Evolutionary conservation across 2,888 invertebrate genomes (phyloP), one percentile per base, ranked within the genome.

Genomic region (Heliconius sara): DNA sequence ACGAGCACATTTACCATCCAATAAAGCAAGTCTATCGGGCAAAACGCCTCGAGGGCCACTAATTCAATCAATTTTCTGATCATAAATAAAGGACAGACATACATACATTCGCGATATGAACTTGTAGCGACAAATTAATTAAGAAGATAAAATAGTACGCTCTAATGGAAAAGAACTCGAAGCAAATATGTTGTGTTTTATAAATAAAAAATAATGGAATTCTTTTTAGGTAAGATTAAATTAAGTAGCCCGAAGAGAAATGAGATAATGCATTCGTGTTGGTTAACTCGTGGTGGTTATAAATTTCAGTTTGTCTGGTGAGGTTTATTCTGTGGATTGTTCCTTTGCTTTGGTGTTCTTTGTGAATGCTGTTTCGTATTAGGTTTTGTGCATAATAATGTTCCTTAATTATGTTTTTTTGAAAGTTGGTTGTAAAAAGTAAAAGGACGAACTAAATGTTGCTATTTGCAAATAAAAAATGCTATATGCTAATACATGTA

Each of bases 61-160:
- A 95, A 94, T 94, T 94, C 94, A 95, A 95, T 95, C 94, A 94
- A 94, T 94, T 91, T 91, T 88, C 88, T 86, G 90, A 88, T 91
- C 92, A 94, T 94, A 95, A 94, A 95, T 94, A 94, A 92, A 91
- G 85, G 87, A 89, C 87, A 87, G 93, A 91, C 87, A 87, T 93
- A 91, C 87, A 87, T 93, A 91, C 93, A 91, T 90, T 89, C 87
- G 91, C 92, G 92, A 93, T 93, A 93, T 91, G 86, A 88, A 86
- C 88, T 87, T 91, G 86, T 88, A 93, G 91, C 92, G 92, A 94
- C 93, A 93, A 93, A 94, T 94, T 93, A 94, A 94, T 94, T 94
- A 94, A 91, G 86, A 85, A 90, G 93, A 93, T 94, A 93, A 93
- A 93, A 91, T 70, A 91, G 92, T 91, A 93, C 89, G 89, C 91